phyloP scores from a whole-genome alignment of 2,888 invertebrate species.

The Plusia festucae region DNA sequence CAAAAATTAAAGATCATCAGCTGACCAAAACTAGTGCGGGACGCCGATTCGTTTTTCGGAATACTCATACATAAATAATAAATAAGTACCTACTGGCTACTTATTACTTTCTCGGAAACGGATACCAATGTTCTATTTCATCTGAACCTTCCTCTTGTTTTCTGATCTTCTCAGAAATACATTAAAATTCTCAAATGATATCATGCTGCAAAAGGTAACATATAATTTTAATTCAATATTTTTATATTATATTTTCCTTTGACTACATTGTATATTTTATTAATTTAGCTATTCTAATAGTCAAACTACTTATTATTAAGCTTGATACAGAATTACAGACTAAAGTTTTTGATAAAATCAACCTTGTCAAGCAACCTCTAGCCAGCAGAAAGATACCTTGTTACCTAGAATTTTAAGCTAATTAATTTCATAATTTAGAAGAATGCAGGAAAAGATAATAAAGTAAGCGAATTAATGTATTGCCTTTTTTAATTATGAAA shows the following conservation, averaged over 20 bases:
- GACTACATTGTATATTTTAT: background rate
- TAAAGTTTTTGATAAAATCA: too few relatives aligned
- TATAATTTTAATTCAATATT: background rate
- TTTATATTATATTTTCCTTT: background rate
- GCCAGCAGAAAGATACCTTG: too few relatives aligned
- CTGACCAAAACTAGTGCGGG: too few relatives aligned
- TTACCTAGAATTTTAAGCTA: too few relatives aligned
- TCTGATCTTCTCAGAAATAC: slow-evolving; percentile 43
- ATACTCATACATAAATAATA: too few relatives aligned
- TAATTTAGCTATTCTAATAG: background rate
- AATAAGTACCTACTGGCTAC: too few relatives aligned
- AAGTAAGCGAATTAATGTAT: background rate
- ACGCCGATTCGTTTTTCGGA: too few relatives aligned
- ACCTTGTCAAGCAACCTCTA: too few relatives aligned
- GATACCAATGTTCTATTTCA: slow-evolving; percentile 25
- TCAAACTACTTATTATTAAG: background rate
- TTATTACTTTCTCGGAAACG: too few relatives aligned
- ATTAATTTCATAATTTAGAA: too few relatives aligned
- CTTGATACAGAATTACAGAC: too few relatives aligned
- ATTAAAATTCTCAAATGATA: slow-evolving; percentile 33
- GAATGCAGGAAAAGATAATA: background rate
- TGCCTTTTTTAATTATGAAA: slow-evolving; percentile 3
- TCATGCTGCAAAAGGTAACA: slow-evolving; percentile 37
- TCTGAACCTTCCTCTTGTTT: slow-evolving; percentile 33
- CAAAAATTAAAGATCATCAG: too few relatives aligned